Evolutionary conservation across 2,113 vertebrate genomes (phyloP), one percentile per base, ranked within the genome.

Genomic region (Hypanus sabinus): DNA sequence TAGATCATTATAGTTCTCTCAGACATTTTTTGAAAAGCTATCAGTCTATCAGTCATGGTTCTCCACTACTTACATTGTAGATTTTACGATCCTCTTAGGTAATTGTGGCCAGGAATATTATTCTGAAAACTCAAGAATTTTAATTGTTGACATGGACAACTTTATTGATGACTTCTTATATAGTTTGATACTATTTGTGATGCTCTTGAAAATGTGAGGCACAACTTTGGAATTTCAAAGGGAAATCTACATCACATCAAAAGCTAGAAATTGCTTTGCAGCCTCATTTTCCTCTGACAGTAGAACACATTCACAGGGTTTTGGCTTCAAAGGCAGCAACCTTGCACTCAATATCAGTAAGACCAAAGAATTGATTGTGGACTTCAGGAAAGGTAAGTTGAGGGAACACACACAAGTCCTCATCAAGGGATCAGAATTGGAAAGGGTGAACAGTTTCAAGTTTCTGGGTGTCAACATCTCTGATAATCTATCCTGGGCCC

Each of bases 21-120:
- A 93, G n/a, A 20, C 68, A 5, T 62, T 73, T 46, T 24, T 38
- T 93, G 33, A 65, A 93, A 10, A 27, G 33, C 9, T 71, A 22
- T 71, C 68, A 71, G 68, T 12, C 68, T 62, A 46, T 27, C 68
- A 14, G 85, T 46, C 68, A 92, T n/a, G n/a, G 33, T 70, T 91
- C 62, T 55, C n/a, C 46, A 2, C 33, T 46, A 10, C 8, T 73
- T 46, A 38, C 8, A 33, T 90, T 65, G 30, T 33, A 33, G 65
- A 12, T 30, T 65, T 65, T 65, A 14, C 18, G 33, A n/a, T 90
- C 5, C 30, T 36, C 24, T n/a, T 33, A 33, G 3, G 22, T 65
- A 65, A 65, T 65, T 90, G 60, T 88, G 57, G 57, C 85, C 85
- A 68, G 27, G 60, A 90, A 65, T 90, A 90, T 65, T 65, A 90